These are phyloP conservation scores for Xiphydria camelus DNA, from an alignment of 2,888 invertebrate species.

Conservation along the genomic window DNA sequence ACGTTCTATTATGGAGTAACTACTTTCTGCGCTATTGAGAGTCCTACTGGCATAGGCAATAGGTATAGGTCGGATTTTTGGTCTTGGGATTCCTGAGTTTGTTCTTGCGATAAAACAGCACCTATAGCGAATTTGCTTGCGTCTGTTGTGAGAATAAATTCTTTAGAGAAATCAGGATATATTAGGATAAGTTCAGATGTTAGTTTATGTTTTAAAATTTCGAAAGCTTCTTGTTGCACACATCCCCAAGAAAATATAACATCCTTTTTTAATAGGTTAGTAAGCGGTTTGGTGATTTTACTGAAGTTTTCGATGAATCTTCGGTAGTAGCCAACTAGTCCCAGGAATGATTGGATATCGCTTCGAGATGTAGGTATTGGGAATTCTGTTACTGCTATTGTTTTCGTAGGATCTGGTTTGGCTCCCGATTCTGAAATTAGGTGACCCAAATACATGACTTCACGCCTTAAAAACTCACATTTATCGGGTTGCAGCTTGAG, in stretches of 20 bases:
- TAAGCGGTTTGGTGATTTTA: conserved; percentile 34
- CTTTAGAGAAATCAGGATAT: conserved; percentile 38
- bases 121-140: conserved; percentile 40
- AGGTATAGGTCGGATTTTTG: conserved; percentile 40
- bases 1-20: conserved; percentile 48
- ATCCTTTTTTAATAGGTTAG: conserved; percentile 27
- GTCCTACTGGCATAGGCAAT: conserved; percentile 47
- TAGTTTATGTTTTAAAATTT: conserved; percentile 5
- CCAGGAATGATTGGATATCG: conserved; percentile 38
- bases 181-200: conserved; percentile 16
- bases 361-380: conserved; percentile 22
- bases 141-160: conserved; percentile 44
- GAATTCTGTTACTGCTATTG: conserved; percentile 21
- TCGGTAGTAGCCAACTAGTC: conserved; percentile 43
- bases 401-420: conserved; percentile 27
- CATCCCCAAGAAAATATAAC: conserved; percentile 27
- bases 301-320: conserved; percentile 39
- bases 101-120: conserved; percentile 39
- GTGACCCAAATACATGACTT: conserved; percentile 35
- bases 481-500: conserved; percentile 38
- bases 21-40: conserved; percentile 41
- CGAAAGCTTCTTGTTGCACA: conserved; percentile 18
- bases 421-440: conserved; percentile 33
- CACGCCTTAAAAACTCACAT: conserved; percentile 35
- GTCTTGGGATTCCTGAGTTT: conserved; percentile 29